Percentiles rank a stretch among this genome's conserved stretches.
These are phyloP conservation scores for Pammene fasciana DNA, from an alignment of 2,888 invertebrate species.

Conservation along the genomic window DNA sequence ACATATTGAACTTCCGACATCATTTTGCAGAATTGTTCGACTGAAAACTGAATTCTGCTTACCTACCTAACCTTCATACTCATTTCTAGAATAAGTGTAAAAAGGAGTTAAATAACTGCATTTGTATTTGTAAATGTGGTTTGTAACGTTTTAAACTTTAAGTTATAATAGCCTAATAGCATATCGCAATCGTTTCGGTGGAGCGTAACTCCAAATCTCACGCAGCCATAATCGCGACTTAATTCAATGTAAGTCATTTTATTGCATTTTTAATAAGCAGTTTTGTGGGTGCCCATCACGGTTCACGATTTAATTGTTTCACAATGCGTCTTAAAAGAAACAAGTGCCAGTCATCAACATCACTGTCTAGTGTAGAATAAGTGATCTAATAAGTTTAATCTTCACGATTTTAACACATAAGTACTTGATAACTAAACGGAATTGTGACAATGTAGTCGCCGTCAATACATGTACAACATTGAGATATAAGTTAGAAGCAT, in stretches of 20 bases:
- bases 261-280: slow-evolving; percentile 60
- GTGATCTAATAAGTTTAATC: not conserved
- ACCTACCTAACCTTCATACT: too few relatives aligned
- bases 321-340: slow-evolving; percentile 26
- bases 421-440: not conserved
- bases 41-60: too few relatives aligned
- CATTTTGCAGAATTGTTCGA: too few relatives aligned
- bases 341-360: slow-evolving; percentile 15
- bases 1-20: too few relatives aligned
- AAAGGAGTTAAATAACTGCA: too few relatives aligned
- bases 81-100: too few relatives aligned
- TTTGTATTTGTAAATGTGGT: too few relatives aligned
- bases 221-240: slow-evolving; percentile 47
- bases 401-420: not conserved
- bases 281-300: slow-evolving; percentile 52
- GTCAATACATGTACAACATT: too few relatives aligned
- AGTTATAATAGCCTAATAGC: too few relatives aligned
- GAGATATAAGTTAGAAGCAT: too few relatives aligned
- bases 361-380: not conserved
- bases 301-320: slow-evolving; percentile 55
- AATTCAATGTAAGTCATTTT: slow-evolving; percentile 56
- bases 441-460: too few relatives aligned
- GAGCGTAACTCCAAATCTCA: slow-evolving; percentile 47
- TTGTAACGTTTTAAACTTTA: too few relatives aligned
- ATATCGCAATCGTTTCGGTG: slow-evolving; percentile 47